Conservation (phyloP, 1,140 invertebrate genomes). For the Cydia amplana region DNA sequence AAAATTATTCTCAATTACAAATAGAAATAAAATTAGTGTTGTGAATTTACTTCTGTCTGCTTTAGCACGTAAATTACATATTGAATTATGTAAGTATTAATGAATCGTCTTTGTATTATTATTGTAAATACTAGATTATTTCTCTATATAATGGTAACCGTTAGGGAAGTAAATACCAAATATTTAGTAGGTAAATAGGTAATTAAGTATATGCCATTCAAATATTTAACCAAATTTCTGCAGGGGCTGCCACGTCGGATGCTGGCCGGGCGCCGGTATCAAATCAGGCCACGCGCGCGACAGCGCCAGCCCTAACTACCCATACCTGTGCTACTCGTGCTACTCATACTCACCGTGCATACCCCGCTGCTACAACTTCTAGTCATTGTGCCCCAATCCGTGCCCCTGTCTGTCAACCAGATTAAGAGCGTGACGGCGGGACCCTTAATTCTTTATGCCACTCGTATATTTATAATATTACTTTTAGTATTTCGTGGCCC, state of each 20-base stretch:
- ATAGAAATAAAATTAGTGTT: constrained; percentile 4
- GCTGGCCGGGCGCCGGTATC: constrained; percentile 5
- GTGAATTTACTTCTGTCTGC: not conserved
- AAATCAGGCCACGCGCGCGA: not conserved
- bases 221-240: not conserved
- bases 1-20: not conserved
- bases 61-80: not conserved
- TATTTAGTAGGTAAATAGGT: too few species aligned
- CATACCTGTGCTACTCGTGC: not conserved
- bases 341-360: not conserved
- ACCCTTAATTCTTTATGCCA: too few species aligned
- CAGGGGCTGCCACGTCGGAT: not conserved
- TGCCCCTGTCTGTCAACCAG: too few species aligned
- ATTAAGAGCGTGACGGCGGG: too few species aligned
- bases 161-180: too few species aligned
- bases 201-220: too few species aligned
- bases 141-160: too few species aligned
- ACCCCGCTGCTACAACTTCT: not conserved
- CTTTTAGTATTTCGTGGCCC: too few species aligned
- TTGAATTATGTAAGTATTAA: not conserved
- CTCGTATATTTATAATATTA: too few species aligned
- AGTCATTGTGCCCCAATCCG: not conserved
- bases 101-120: not conserved
- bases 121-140: not conserved
- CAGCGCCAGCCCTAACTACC: not conserved